Conservation (phyloP, 2,888 invertebrate species). For the Conchocele bisecta region DNA sequence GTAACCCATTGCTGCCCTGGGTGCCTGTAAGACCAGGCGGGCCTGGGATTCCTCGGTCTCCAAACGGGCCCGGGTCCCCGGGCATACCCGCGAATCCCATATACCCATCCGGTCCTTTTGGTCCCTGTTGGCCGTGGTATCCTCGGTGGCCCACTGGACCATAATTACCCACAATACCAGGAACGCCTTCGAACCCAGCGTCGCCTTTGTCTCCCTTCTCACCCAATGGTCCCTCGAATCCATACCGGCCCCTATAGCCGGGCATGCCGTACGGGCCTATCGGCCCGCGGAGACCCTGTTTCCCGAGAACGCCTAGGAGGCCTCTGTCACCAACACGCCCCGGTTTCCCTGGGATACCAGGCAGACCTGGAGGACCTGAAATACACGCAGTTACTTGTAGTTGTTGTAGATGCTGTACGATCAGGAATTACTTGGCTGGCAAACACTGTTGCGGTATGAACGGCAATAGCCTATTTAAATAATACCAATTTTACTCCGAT, state of each 20-base stretch:
- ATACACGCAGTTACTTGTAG: too few species aligned
- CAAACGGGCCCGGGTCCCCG: slow-evolving; percentile 40
- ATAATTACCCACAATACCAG: slow-evolving; percentile 41
- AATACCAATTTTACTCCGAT: too few species aligned
- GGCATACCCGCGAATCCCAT: slow-evolving; percentile 48
- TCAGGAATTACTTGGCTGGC: too few species aligned
- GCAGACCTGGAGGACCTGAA: slow-evolving; percentile 40
- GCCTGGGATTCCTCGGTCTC: slow-evolving; percentile 37
- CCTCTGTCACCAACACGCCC: slow-evolving; percentile 41
- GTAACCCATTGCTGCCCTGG: slow-evolving; percentile 33
- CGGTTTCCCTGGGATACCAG: slow-evolving; percentile 34
- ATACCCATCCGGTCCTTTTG: slow-evolving; percentile 33
- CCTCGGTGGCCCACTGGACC: slow-evolving; percentile 43
- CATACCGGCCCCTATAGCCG: slow-evolving; percentile 44
- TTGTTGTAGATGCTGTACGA: too few species aligned
- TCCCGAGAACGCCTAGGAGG: slow-evolving; percentile 27
- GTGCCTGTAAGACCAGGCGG: slow-evolving; percentile 22
- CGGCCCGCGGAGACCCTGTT: slow-evolving; percentile 39
- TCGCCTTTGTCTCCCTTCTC: slow-evolving; percentile 44
- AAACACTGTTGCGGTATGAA: too few species aligned
- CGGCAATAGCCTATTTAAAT: too few species aligned
- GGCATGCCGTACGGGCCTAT: slow-evolving; percentile 50
- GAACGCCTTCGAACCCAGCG: slow-evolving; percentile 35
- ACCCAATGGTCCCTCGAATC: slow-evolving; percentile 34
- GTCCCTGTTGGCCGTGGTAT: slow-evolving; percentile 35